Percentiles rank a stretch among this genome's conserved stretches.
These are phyloP conservation scores for Trichosurus vulpecula DNA, from an alignment of 2,797 vertebrate genomes.

Conservation along the genomic window DNA sequence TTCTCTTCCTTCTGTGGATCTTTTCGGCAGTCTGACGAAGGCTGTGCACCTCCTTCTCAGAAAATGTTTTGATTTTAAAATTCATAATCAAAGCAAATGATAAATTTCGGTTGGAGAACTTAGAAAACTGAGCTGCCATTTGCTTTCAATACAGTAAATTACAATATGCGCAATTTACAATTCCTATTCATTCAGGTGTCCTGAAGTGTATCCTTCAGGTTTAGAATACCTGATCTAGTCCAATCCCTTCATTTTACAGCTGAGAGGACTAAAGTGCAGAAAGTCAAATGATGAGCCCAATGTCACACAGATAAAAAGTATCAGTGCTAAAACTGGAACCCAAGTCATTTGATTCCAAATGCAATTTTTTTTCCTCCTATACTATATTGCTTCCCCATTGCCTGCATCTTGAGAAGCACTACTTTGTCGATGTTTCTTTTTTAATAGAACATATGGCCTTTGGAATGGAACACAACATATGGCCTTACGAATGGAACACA, in stretches of 20 bases:
- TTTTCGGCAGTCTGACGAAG: background rate
- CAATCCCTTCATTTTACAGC: background rate
- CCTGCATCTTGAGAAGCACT: background rate
- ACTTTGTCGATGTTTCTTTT: background rate
- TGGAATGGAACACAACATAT: background rate
- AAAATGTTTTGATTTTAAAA: background rate
- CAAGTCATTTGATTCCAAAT: background rate
- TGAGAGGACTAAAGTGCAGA: background rate
- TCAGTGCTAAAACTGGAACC: background rate
- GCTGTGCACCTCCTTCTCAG: background rate
- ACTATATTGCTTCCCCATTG: background rate
- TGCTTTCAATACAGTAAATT: background rate
- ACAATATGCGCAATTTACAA: background rate
- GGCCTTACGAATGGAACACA: background rate
- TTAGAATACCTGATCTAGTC: background rate
- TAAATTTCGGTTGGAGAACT: background rate
- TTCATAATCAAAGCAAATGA: background rate
- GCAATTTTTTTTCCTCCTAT: background rate
- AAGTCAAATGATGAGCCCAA: background rate
- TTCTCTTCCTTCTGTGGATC: background rate
- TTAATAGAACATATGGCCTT: background rate
- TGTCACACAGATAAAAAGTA: background rate
- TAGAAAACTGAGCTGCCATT: background rate
- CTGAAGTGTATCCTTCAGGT: background rate
- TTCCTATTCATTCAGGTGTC: background rate